Base-by-base conservation (phyloP, 2,113 vertebrate genomes). In the Pionites leucogaster region DNA sequence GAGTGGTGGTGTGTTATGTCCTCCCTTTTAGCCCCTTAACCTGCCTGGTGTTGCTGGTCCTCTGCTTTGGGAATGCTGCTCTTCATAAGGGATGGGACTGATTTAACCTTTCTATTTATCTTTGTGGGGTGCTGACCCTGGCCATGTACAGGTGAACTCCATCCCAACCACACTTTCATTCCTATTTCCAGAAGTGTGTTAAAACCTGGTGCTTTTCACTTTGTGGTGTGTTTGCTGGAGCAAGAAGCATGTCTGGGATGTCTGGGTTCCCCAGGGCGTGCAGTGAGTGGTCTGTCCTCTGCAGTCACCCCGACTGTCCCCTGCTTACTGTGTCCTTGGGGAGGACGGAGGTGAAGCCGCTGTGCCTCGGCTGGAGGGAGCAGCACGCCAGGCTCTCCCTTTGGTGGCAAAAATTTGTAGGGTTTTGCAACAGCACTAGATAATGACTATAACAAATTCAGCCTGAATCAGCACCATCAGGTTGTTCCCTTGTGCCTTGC, bases 11-110 rank as follows among this genome's bases (percentile, higher is more conserved):
- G 8, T 1, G 1, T 17, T 41, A 2, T 16, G 33, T 28, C 67
- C 41, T 33, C 29, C 25, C 24, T 57, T 65, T 19, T 13, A 6
- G 11, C 11, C 19, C 24, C 16, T 27, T 42, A 22, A 24, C 11
- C 16, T 5, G 0, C 7, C 57, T 17, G 22, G 23, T 2, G 1
- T 24, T 69, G 63, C 24, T 11, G 47, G 67, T 31, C 15, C n/a
- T 9, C n/a, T 0, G 4, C 65, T 60, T 55, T 20, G 42, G 1
- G 4, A 24, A 9, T 6, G 8, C 63, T 3, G 17, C 37, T 46
- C 10, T 59, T 35, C 46, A 0, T 19, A 63, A 49, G 23, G 17
- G 29, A 31, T 37, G 28, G 25, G 42, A 5, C 12, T 82, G 16
- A 35, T 50, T 80, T 37, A 64, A 46, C 28, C 2, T 33, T 68